phyloP scores from a whole-genome alignment of 1,140 invertebrate species.

The Scaptomyza hsui region DNA sequence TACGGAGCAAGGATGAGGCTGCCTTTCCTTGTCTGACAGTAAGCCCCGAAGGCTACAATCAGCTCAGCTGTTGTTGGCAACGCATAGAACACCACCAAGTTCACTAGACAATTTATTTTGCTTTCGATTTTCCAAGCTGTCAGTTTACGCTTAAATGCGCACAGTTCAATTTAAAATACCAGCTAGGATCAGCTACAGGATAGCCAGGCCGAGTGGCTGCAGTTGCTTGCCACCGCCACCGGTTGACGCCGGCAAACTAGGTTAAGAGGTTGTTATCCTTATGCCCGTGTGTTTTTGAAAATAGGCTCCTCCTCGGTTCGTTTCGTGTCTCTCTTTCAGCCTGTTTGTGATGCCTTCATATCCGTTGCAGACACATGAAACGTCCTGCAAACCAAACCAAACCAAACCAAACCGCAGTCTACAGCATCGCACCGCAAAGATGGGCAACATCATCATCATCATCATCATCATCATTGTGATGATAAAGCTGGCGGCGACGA shows the following conservation, averaged over 20 bases:
- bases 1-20: background rate
- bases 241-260: constrained; percentile 64
- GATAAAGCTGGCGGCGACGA: constrained; percentile 4
- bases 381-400: constrained; percentile 65
- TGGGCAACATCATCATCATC: constrained; percentile 27
- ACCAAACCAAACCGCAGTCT: constrained; percentile 34
- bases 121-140: constrained; percentile 82
- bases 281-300: constrained; percentile 79
- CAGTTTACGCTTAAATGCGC: constrained; percentile 82
- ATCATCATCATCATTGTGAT: constrained; percentile 29
- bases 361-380: constrained; percentile 80
- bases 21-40: constrained; percentile 57
- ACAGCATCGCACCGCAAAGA: constrained; percentile 47
- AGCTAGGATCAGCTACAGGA: constrained; percentile 57
- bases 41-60: constrained; percentile 78
- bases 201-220: constrained; percentile 20
- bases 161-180: constrained; percentile 81
- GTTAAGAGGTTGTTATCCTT: constrained; percentile 83
- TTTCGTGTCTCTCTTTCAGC: constrained; percentile 28
- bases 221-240: constrained; percentile 39
- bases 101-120: constrained; percentile 83
- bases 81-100: constrained; percentile 72
- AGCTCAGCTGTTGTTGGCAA: constrained; percentile 69
- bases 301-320: constrained; percentile 54
- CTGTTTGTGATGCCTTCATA: constrained; percentile 82